phyloP scores from a whole-genome alignment of 2,888 invertebrate genomes.

The Thalpophila matura region DNA sequence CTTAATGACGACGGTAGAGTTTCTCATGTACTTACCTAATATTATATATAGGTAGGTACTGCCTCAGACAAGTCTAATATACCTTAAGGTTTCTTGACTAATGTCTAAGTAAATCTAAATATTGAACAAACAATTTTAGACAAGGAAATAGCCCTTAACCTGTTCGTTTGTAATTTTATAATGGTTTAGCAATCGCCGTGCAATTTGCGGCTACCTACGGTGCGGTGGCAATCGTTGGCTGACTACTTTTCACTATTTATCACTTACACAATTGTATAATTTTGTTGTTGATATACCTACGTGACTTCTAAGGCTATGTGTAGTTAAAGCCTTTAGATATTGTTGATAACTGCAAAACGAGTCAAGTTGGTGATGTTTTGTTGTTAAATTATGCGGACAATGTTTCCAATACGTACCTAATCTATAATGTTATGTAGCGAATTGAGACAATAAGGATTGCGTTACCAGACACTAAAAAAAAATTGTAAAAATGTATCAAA shows the following conservation, averaged over 20 bases:
- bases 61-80: too few species aligned
- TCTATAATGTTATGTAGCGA: too few species aligned
- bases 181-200: conserved; percentile 44
- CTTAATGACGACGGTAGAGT: neutral
- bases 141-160: conserved; percentile 51
- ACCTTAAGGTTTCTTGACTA: neutral
- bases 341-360: too few species aligned
- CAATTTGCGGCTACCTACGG: conserved; percentile 53
- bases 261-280: conserved; percentile 43
- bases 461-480: neutral
- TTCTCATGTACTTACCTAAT: neutral
- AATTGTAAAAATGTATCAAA: neutral
- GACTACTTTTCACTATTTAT: conserved; percentile 50
- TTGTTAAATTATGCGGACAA: neutral
- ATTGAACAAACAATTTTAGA: conserved; percentile 38
- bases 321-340: conserved; percentile 2
- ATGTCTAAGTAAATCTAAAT: conserved; percentile 6
- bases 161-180: conserved; percentile 50
- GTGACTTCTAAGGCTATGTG: conserved; percentile 11
- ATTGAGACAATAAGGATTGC: neutral
- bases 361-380: neutral
- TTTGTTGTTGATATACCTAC: conserved; percentile 48
- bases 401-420: neutral
- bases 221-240: conserved; percentile 26
- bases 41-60: too few species aligned